Evolutionary conservation across 2,113 vertebrate species (phyloP).

Genomic region (Marmota monax): DNA sequence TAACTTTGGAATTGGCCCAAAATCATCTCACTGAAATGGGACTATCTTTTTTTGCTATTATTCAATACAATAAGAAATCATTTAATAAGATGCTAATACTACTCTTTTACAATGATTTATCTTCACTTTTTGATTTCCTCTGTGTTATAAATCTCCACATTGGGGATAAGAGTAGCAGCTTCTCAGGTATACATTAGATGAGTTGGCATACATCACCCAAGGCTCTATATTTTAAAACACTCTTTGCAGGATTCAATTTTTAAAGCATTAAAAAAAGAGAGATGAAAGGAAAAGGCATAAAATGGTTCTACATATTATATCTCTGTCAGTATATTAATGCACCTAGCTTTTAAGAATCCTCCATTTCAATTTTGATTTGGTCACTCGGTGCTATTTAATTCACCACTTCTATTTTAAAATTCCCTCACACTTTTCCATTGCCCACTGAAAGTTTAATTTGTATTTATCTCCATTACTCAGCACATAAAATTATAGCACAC

Average conservation of each 20-base stretch:
- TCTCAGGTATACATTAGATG: not conserved
- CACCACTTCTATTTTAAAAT: not conserved
- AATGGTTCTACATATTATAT: not conserved
- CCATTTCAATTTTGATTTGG: not conserved
- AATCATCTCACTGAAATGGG: not conserved
- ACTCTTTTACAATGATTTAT: slow-evolving; percentile 25
- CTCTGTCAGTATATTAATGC: not conserved
- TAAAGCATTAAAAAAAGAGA: not conserved
- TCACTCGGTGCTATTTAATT: not conserved
- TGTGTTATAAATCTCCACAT: slow-evolving; percentile 45
- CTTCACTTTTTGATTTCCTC: slow-evolving; percentile 23
- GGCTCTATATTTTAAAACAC: slow-evolving; percentile 61
- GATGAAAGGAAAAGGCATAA: slow-evolving; percentile 33
- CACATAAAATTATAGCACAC: slow-evolving; percentile 65
- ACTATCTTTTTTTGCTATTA: slow-evolving; percentile 9
- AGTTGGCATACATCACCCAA: slow-evolving; percentile 14
- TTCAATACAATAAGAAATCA: not conserved
- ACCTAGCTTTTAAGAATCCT: not conserved
- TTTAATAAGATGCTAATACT: slow-evolving; percentile 51
- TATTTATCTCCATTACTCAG: slow-evolving; percentile 63
- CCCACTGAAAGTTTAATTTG: slow-evolving; percentile 52
- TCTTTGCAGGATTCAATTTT: slow-evolving; percentile 52
- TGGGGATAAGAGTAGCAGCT: not conserved
- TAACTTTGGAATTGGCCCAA: not conserved
- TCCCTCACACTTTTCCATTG: not conserved